Evolutionary conservation across 2,113 vertebrate species (phyloP).

Genomic region (Hemicordylus capensis): DNA sequence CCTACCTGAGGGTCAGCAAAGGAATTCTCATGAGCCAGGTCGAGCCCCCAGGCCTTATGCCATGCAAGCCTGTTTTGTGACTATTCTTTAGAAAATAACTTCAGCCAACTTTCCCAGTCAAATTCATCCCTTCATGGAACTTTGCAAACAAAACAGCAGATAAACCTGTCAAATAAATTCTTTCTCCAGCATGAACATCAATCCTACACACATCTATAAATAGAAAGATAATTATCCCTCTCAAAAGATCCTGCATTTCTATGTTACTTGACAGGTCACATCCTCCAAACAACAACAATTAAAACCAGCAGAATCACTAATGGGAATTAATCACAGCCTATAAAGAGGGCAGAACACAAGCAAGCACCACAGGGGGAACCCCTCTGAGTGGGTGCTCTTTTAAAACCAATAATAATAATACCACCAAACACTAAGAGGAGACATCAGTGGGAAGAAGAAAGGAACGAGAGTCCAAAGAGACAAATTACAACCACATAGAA

Average conservation of each 20-base stretch:
- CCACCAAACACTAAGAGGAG: background rate
- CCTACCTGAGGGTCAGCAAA: no score
- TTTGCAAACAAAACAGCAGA: slow-evolving; percentile 48
- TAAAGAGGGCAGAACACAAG: slow-evolving; percentile 12
- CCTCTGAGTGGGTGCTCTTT: slow-evolving; percentile 29
- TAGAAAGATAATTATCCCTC: slow-evolving; percentile 5
- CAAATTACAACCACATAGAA: background rate
- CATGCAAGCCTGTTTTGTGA: slow-evolving; percentile 19
- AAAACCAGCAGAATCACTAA: slow-evolving; percentile 34
- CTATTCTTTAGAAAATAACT: background rate
- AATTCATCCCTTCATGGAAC: slow-evolving; percentile 29
- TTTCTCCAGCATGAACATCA: slow-evolving; percentile 55
- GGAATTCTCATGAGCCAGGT: no score
- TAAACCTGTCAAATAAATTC: slow-evolving; percentile 45
- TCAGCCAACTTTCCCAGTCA: background rate
- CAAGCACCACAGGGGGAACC: slow-evolving; percentile 25
- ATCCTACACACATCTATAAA: slow-evolving; percentile 33
- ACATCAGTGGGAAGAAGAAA: background rate
- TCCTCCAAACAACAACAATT: slow-evolving; percentile 25
- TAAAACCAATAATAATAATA: slow-evolving; percentile 32
- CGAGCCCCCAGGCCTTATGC: no score
- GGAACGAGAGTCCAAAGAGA: background rate
- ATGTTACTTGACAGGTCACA: background rate
- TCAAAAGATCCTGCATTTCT: slow-evolving; percentile 7
- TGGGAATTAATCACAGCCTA: background rate